Conservation (phyloP, 2,888 invertebrate genomes). For the Pterostichus madidus region DNA sequence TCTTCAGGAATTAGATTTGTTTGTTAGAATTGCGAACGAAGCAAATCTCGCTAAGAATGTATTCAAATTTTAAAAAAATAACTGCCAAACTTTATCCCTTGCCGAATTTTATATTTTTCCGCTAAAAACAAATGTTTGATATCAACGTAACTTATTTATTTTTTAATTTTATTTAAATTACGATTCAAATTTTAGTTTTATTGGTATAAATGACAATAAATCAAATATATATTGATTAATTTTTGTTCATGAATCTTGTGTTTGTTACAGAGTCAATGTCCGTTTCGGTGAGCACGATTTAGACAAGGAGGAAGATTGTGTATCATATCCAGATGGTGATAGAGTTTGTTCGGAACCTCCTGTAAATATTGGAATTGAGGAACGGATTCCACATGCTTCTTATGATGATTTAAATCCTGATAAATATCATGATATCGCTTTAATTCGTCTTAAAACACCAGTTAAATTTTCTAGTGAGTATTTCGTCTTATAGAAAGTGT, state of each 20-base stretch:
- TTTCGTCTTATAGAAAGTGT: conserved; percentile 4
- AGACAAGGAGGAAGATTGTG: conserved; percentile 76
- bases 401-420: conserved; percentile 75
- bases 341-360: conserved; percentile 79
- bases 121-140: too few relatives aligned
- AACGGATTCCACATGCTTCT: conserved; percentile 80
- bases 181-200: too few relatives aligned
- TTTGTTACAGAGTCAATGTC: conserved; percentile 71
- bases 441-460: conserved; percentile 18
- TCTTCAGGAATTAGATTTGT: too few relatives aligned
- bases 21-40: too few relatives aligned
- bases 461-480: conserved; percentile 75
- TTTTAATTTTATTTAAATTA: too few relatives aligned
- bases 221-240: conserved; percentile 60
- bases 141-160: too few relatives aligned
- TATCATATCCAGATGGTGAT: conserved; percentile 68
- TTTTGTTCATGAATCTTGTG: neutral
- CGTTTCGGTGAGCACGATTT: conserved; percentile 79
- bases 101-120: too few relatives aligned
- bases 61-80: too few relatives aligned
- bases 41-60: too few relatives aligned
- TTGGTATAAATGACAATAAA: too few relatives aligned
- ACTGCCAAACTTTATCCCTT: too few relatives aligned
- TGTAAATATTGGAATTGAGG: conserved; percentile 80
- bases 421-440: conserved; percentile 74